phyloP scores from a whole-genome alignment of 1,140 invertebrate species.

The Drosophila pseudoananassae region DNA sequence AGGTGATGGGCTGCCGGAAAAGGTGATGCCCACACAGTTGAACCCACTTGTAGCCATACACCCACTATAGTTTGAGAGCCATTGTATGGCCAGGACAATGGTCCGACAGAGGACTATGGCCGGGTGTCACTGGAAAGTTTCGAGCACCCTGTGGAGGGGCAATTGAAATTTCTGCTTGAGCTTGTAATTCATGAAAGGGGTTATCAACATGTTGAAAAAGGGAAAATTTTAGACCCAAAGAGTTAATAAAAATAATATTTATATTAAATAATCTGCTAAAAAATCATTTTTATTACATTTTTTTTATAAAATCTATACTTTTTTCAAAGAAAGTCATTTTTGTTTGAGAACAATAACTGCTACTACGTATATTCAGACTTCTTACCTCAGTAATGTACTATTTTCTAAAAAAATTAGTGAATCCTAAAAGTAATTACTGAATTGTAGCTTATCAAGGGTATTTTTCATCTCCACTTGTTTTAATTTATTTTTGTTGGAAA shows the following conservation, averaged over 20 bases:
- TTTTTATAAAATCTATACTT: no score
- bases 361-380: neutral
- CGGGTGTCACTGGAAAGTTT: slow-evolving; percentile 31
- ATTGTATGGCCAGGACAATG: slow-evolving; percentile 49
- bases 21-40: slow-evolving; percentile 49
- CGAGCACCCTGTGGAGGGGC: slow-evolving; percentile 13
- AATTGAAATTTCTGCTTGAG: slow-evolving; percentile 2
- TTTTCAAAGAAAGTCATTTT: no score
- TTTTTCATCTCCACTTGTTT: neutral
- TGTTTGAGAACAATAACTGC: no score
- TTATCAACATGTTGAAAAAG: neutral
- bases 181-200: neutral
- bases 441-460: slow-evolving; percentile 20
- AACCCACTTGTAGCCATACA: slow-evolving; percentile 59
- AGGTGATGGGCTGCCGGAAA: slow-evolving; percentile 6
- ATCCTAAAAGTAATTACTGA: neutral
- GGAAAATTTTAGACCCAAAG: no score
- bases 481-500: neutral
- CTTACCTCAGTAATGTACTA: neutral
- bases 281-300: no score
- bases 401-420: neutral
- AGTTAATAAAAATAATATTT: no score
- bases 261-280: no score
- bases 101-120: slow-evolving; percentile 19
- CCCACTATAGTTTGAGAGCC: slow-evolving; percentile 44